Base-by-base conservation (phyloP, 2,797 vertebrate genomes). In the Acrossocheilus fasciatus region DNA sequence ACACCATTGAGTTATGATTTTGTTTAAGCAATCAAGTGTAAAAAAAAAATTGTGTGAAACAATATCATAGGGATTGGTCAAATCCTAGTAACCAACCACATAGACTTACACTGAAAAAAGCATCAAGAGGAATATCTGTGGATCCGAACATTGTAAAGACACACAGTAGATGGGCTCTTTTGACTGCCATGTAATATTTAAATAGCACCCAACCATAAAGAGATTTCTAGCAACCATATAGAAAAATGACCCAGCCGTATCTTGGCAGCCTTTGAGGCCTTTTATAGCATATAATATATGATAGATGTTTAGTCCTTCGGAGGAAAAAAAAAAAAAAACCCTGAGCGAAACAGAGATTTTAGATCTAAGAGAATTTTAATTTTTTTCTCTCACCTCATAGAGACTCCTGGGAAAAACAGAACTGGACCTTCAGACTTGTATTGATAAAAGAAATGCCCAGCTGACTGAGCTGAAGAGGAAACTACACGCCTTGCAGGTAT, bases 381-480 rank as follows among this genome's bases (percentile, higher is more conserved):
- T 85, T 41, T 70, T 39, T 47, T 50, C 26, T 87, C 8, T 66
- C 18, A 7, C 6, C 26, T 62, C 73, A 18, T 87, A 96, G 95
- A 95, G 93, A 90, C 90, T 91, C 9, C 92, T 96, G 0, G 93
- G 95, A 0, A 94, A 91, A 92, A 95, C 91, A 0, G 95, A 96
- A 89, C 92, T 95, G 89, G 93, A 95, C 23, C 91, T 96, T 50
- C 87, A 94, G 91, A 94, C 91, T 62, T 89, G 91, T 6, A 94
- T 95, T 76, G 92, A 91, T 66, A 92, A 91, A 84, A 93, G 91
- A 39, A 90, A 88, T 59, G n/a, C 89, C 1, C 89, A 57, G 5
- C 36, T 95, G 87, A 83, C 66, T 0, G 91, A 93, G 26, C 89
- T 96, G 69, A 94, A 90, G 86, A 90, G n/a, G 77, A 93, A 91